A percentile compares a stretch with the other conserved stretches of the same genome.
Conservation (phyloP, 2,888 invertebrate species). For the Pimpla rufipes region DNA sequence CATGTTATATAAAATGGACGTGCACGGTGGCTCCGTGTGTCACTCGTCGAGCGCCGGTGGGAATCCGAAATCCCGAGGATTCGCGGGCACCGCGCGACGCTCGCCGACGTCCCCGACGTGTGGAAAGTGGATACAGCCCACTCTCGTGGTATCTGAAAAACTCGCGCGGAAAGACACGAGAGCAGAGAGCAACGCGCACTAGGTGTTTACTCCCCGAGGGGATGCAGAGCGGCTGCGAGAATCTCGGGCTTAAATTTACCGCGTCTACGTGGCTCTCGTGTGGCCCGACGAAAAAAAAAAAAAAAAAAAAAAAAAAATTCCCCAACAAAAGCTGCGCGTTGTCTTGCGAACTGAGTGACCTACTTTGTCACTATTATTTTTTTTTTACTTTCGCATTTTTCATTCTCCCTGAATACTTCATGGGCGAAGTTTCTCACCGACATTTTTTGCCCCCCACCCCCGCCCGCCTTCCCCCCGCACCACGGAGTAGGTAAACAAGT, state of each 20-base stretch:
- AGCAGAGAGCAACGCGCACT: not conserved
- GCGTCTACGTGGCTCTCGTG: not conserved
- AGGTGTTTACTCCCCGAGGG: not conserved
- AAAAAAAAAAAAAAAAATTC: not conserved
- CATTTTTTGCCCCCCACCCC: no score
- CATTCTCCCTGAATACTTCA: no score
- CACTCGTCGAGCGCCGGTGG: slow-evolving; percentile 5
- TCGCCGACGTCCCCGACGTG: not conserved
- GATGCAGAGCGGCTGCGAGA: slow-evolving; percentile 2
- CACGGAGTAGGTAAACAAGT: no score
- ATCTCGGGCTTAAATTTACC: not conserved
- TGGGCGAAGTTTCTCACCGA: no score
- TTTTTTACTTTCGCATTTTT: no score
- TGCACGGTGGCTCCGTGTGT: not conserved
- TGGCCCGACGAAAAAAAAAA: not conserved
- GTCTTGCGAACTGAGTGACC: not conserved
- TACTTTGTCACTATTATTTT: not conserved
- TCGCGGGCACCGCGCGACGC: not conserved
- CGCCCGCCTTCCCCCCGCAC: no score
- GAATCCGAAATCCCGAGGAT: slow-evolving; percentile 30
- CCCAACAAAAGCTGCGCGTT: no score
- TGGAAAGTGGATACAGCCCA: not conserved
- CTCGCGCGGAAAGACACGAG: not conserved
- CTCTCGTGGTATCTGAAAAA: not conserved
- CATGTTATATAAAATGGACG: slow-evolving; percentile 9